phyloP scores from a whole-genome alignment of 2,797 vertebrate species.

The Merluccius polli region DNA sequence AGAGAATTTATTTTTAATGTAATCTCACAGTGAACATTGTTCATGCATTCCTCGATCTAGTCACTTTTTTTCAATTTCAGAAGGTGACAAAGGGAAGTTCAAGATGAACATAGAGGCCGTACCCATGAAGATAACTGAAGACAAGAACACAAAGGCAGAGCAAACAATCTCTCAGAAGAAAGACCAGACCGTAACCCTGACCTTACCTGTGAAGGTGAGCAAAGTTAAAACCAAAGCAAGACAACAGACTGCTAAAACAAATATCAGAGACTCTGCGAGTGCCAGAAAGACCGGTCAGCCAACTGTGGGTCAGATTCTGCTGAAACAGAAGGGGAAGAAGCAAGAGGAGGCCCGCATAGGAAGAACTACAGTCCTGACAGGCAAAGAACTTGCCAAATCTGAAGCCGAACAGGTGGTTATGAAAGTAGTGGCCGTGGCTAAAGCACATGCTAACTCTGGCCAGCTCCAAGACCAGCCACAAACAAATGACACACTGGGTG shows the following conservation, averaged over 20 bases:
- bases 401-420: constrained; percentile 32
- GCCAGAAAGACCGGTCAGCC: constrained; percentile 35
- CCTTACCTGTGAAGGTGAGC: constrained; percentile 32
- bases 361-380: constrained; percentile 37
- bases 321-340: constrained; percentile 49
- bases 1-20: not conserved
- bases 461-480: constrained; percentile 65
- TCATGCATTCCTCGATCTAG: constrained; percentile 14
- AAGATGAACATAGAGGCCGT: constrained; percentile 47
- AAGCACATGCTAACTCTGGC: constrained; percentile 39
- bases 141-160: constrained; percentile 40
- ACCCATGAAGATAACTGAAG: constrained; percentile 41
- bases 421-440: constrained; percentile 41
- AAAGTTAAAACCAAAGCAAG: constrained; percentile 41
- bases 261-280: constrained; percentile 33
- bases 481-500: constrained; percentile 52
- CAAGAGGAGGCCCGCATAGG: constrained; percentile 57
- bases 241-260: constrained; percentile 45
- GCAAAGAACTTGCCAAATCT: constrained; percentile 43
- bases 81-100: constrained; percentile 45
- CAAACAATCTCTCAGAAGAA: constrained; percentile 51
- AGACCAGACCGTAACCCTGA: constrained; percentile 45
- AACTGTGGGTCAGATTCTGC: constrained; percentile 46
- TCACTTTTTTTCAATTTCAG: constrained; percentile 46
- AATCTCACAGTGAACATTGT: constrained; percentile 15